Evolutionary conservation across 2,888 invertebrate genomes (phyloP).

Genomic region (Trachelus iudaicus): DNA sequence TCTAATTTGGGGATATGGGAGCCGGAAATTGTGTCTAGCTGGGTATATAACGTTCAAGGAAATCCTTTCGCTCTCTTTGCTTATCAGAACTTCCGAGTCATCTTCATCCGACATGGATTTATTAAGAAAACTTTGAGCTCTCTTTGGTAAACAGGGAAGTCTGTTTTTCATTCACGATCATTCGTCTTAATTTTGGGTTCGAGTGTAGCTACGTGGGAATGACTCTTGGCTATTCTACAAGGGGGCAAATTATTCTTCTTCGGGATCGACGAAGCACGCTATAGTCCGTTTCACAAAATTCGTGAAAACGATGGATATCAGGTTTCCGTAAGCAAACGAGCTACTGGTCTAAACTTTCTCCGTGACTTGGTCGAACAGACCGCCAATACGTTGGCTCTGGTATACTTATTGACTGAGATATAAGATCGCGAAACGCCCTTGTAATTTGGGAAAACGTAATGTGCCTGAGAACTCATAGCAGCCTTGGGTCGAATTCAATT

Average conservation of each 20-base stretch:
- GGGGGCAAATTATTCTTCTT: not conserved
- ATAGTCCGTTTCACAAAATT: not conserved
- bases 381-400: not conserved
- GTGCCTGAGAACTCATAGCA: conserved; percentile 39
- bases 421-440: conserved; percentile 41
- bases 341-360: not conserved
- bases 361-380: not conserved
- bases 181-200: not conserved
- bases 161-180: not conserved
- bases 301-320: not conserved
- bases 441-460: conserved; percentile 53
- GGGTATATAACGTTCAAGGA: not conserved
- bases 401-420: not conserved
- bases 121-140: not conserved
- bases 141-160: not conserved
- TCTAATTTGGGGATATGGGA: not conserved
- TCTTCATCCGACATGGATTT: not conserved
- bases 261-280: not conserved
- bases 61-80: not conserved
- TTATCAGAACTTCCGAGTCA: not conserved
- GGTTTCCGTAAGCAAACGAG: not conserved
- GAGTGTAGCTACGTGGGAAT: not conserved
- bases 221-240: not conserved
- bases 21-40: not conserved
- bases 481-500: conserved; percentile 54